Evolutionary conservation across 2,797 vertebrate genomes (phyloP).

Genomic region (Helicolenus hilgendorfi): DNA sequence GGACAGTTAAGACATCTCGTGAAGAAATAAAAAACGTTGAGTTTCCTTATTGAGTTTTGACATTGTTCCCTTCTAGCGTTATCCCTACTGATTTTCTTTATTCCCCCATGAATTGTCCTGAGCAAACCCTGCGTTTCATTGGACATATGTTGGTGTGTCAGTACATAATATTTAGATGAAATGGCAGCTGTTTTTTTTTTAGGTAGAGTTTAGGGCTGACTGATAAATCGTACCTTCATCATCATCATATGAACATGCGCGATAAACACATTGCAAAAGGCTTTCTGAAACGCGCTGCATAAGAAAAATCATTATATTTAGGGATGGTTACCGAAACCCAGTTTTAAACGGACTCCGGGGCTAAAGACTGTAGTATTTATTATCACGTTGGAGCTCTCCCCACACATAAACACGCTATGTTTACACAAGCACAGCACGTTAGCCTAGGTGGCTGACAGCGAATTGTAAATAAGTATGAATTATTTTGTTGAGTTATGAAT

Average conservation of each 20-base stretch:
- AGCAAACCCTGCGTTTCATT: background rate
- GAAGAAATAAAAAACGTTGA: background rate
- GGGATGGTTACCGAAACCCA: background rate
- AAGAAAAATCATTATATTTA: background rate
- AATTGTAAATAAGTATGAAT: background rate
- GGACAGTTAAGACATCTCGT: slow-evolving; percentile 30
- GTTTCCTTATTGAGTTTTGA: slow-evolving; percentile 26
- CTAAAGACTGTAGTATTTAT: background rate
- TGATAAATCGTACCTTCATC: background rate
- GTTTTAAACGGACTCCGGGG: background rate
- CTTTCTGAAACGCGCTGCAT: too few species aligned
- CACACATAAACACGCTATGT: background rate
- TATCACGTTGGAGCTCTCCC: background rate
- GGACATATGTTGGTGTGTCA: background rate
- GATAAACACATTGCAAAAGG: too few species aligned
- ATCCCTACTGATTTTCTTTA: background rate
- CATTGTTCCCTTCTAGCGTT: background rate
- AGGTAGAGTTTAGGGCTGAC: background rate
- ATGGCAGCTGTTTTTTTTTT: background rate
- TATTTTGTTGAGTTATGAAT: background rate
- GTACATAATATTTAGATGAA: background rate
- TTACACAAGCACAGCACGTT: too few species aligned
- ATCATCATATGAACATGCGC: background rate
- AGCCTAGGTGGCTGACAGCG: background rate
- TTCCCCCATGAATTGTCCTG: background rate